Conservation (phyloP, 2,113 vertebrate species). For the Collichthys lucidus region DNA sequence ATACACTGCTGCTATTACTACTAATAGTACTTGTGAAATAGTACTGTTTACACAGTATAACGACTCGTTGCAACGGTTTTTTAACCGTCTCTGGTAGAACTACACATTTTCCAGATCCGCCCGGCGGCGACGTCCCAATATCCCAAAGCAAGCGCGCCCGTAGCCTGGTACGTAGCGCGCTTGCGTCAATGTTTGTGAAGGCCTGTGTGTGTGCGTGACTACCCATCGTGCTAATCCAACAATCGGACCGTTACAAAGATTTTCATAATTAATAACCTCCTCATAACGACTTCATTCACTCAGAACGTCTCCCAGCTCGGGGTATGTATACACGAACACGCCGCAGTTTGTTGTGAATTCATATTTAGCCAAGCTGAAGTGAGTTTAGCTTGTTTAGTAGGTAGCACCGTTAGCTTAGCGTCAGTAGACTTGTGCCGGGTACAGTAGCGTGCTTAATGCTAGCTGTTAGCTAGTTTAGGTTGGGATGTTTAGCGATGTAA, state of each 20-base stretch:
- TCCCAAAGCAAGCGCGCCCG: conserved; percentile 40
- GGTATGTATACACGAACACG: conserved; percentile 58
- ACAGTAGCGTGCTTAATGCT: conserved; percentile 55
- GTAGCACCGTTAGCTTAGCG: conserved; percentile 52
- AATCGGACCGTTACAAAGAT: conserved; percentile 20
- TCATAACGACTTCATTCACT: neutral
- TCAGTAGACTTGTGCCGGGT: conserved; percentile 37
- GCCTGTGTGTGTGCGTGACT: conserved; percentile 36
- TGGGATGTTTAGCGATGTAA: fast-evolving
- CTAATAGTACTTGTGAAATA: too few species aligned
- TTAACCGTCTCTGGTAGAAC: too few species aligned
- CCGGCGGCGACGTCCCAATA: neutral
- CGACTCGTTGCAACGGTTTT: too few species aligned
- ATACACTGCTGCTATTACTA: neutral
- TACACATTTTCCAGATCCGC: neutral
- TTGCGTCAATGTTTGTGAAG: conserved; percentile 60
- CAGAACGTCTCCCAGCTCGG: conserved; percentile 15
- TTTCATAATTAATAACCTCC: conserved; percentile 18
- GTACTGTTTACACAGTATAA: too few species aligned
- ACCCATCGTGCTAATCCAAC: conserved; percentile 63
- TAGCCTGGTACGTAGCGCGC: conserved; percentile 19
- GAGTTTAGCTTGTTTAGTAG: conserved; percentile 21
- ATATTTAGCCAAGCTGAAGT: neutral
- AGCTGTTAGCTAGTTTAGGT: conserved; percentile 9
- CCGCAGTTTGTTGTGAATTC: neutral